Conservation (phyloP, 2,113 vertebrate genomes). For the Cromileptes altivelis region DNA sequence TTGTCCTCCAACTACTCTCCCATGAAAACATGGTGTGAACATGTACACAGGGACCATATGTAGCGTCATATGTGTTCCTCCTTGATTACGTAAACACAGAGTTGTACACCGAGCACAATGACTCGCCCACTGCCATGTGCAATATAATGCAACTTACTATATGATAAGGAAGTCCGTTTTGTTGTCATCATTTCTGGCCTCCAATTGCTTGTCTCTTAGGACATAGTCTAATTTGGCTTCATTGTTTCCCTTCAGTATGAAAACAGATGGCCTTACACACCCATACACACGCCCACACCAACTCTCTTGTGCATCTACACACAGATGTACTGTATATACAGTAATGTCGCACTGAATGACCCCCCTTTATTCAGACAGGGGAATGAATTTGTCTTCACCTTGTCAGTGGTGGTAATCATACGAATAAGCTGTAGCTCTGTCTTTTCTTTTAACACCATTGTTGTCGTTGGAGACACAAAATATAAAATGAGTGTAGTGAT, state of each 20-base stretch:
- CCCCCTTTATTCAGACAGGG: background rate
- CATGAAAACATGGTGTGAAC: too few species aligned
- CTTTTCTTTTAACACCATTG: background rate
- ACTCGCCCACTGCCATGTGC: background rate
- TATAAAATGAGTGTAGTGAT: background rate
- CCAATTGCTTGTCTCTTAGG: constrained; percentile 37
- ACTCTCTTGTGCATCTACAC: constrained; percentile 31
- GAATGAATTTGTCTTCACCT: background rate
- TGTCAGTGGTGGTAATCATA: background rate
- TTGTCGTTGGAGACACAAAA: background rate
- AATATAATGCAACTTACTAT: constrained; percentile 2
- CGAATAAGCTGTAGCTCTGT: background rate
- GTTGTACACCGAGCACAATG: constrained; percentile 19
- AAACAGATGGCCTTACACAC: constrained; percentile 59
- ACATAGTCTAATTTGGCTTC: constrained; percentile 44
- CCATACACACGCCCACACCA: constrained; percentile 26
- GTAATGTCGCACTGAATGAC: constrained; percentile 4
- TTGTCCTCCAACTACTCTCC: constrained; percentile 37
- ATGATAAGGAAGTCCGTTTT: constrained; percentile 54
- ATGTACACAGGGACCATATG: background rate
- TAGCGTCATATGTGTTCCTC: constrained; percentile 3
- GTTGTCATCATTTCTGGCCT: constrained; percentile 34
- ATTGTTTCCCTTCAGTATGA: constrained; percentile 64
- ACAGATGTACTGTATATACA: background rate
- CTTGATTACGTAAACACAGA: constrained; percentile 27